Base-by-base conservation (phyloP, 92 coral and sea anemone species). In the Palythoa grandiflora region DNA sequence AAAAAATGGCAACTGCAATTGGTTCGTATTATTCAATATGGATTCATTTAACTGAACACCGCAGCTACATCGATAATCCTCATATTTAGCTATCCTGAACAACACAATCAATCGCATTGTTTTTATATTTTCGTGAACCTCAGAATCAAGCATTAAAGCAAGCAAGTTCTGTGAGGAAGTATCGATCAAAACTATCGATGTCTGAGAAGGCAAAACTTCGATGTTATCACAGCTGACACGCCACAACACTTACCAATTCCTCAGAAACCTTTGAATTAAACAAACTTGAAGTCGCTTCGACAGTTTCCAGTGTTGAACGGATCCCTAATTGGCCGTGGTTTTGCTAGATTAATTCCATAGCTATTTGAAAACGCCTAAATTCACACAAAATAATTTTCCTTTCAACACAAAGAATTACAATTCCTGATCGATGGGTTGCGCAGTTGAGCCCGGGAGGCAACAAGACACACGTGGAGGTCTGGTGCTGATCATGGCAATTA, bases 361-460 rank as follows among this genome's bases (percentile, higher is more conserved):
- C 11, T 21, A 55, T 16, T 21, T 12, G 75, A 53, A 77, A 52
- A 77, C 83, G 83, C 63, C 83, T 38, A 77, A 76, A 77, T 52
- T 53, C 17, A 2, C 15, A 38, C 80, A 48, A 51, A 75, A 17
- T 14, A 2, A 52, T 13, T 54, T 53, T 19, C 38, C 63, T 77
- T 77, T 38, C 28, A 77, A 9, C 37, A 44, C 57, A 50, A 2
- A 13, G 47, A 75, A 3, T 13, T 28, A 17, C 39, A 75, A 20
- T 35, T 57, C 19, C 36, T 19, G 13, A 4, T 37, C 38, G 37
- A 75, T 75, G 60, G 37, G 63, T 38, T 28, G 66, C 65, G 83
- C 68, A 21, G 38, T 35, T 52, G 38, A 77, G 63, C 83, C 68
- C 83, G 44, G 83, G 83, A 77, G 83, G 68, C 83, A 77, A 77